Evolutionary conservation across 2,888 invertebrate species (phyloP), one percentile per base, ranked within the genome.

Genomic region (Nemapogon koenigi): DNA sequence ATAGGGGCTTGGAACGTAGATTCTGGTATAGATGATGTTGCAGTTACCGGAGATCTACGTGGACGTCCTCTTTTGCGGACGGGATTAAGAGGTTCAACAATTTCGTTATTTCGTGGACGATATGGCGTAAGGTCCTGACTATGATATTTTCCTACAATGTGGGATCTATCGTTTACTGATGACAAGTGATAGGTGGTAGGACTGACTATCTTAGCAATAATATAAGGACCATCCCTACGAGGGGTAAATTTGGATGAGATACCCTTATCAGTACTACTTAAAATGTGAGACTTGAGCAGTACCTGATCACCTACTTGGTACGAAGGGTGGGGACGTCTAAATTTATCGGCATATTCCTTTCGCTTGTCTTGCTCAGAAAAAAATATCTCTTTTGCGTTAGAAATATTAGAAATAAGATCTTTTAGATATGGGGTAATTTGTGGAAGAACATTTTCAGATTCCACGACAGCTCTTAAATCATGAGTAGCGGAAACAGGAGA

Each of bases 401-500:
- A 7, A 3, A 37, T 11, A 11, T 28, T 27, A 16, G 28, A 13
- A 2, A 17, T 15, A 14, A 37, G 18, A 8, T 14, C 13, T 11
- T 13, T 16, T 16, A 37, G 17, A 28, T 28, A 37, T 4, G 37
- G 36, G 4, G 26, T 36, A 16, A 36, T 16, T n/a, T 36, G 27
- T 2, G 16, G 16, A 2, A 27, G 8, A 16, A 6, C 26, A n/a
- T 36, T 36, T 3, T 27, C 26, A 2, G 2, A 6, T 4, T 16
- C 16, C 3, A 37, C 2, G 2, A 37, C 19, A 6, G 16, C 27
- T 4, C 39, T 32, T 3, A 39, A 3, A 18, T 51, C 48, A 18
- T 35, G 32, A 1, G 28, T 16, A 4, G 38, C 41, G n/a, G 49
- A 44, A 18, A 40, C 27, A 2, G 46, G 47, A 45, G 41, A 46